Conservation (phyloP, 2,888 invertebrate species). For the Hartigia nigra region DNA sequence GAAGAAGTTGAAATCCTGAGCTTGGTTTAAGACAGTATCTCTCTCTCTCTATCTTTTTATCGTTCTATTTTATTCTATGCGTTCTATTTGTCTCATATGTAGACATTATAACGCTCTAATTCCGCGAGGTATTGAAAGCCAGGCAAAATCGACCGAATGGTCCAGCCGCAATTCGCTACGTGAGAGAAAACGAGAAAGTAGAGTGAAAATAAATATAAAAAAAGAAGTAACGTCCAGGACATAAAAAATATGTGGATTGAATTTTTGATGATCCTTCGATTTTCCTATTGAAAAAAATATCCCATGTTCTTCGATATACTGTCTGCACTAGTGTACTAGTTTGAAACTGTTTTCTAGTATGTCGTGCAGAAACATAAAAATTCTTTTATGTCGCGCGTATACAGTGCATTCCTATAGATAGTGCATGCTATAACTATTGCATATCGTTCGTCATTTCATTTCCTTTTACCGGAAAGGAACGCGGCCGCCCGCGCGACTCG, state of each 20-base stretch:
- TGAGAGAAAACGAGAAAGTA: neutral
- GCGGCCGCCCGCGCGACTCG: neutral
- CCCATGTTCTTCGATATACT: neutral
- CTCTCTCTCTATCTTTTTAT: neutral
- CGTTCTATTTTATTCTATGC: neutral
- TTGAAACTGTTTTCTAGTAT: conserved; percentile 25
- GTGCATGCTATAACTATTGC: neutral
- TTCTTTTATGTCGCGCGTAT: conserved; percentile 21
- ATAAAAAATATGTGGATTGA: neutral
- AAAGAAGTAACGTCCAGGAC: neutral
- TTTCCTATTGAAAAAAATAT: neutral
- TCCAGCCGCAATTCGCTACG: neutral
- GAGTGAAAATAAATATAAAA: conserved; percentile 13
- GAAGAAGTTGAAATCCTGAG: conserved; percentile 6
- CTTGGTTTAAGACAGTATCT: neutral
- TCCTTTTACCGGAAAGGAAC: conserved; percentile 31
- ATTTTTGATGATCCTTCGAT: neutral
- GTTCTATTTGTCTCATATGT: neutral
- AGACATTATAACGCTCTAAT: neutral
- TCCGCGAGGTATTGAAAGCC: neutral
- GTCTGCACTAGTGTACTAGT: neutral
- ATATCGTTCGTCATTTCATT: conserved; percentile 36
- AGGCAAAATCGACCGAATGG: neutral
- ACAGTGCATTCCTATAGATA: conserved; percentile 9
- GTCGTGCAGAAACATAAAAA: conserved; percentile 28